A percentile compares a stretch with the other conserved stretches of the same genome.
Evolutionary conservation across 1,140 invertebrate species (phyloP).

Genomic region (Plectus sambesii): DNA sequence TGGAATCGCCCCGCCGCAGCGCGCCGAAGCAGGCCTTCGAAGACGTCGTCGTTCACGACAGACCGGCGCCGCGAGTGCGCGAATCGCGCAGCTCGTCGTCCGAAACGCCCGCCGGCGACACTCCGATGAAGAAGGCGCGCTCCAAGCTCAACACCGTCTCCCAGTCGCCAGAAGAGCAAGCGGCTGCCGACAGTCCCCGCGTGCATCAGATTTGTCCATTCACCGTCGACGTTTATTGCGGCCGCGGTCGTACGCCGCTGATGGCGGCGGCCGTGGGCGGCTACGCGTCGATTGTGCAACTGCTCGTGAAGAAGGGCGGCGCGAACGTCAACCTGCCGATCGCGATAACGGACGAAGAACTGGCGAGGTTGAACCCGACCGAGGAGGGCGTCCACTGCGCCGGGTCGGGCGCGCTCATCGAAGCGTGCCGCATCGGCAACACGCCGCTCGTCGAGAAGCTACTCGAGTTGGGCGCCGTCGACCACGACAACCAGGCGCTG

Average conservation of each 20-base stretch:
- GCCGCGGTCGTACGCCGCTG: conserved; percentile 52
- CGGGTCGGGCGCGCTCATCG: conserved; percentile 57
- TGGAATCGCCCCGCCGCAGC: conserved; percentile 11
- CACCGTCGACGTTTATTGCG: conserved; percentile 63
- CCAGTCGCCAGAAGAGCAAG: conserved; percentile 1
- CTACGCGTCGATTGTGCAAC: conserved; percentile 16
- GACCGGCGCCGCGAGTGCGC: conserved; percentile 28
- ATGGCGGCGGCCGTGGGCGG: conserved; percentile 26
- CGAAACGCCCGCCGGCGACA: too few relatives aligned
- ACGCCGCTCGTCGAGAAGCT: conserved; percentile 58
- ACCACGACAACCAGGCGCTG: conserved; percentile 71
- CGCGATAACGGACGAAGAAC: conserved; percentile 32
- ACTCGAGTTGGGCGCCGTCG: conserved; percentile 71
- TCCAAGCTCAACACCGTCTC: conserved; percentile 39
- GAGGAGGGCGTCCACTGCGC: conserved; percentile 28
- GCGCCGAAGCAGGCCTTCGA: conserved; percentile 24
- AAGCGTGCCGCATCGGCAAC: conserved; percentile 60
- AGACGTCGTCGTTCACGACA: conserved; percentile 20
- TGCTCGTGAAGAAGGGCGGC: conserved; percentile 59
- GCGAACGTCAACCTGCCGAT: conserved; percentile 50
- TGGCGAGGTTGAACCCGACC: conserved; percentile 17
- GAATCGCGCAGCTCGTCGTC: too few relatives aligned
- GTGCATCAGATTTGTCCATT: conserved; percentile 50
- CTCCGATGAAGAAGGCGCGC: conserved; percentile 39
- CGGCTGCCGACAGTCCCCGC: conserved; percentile 2